Evolutionary conservation across 2,113 vertebrate genomes (phyloP).

Genomic region (Vulpes vulpes): DNA sequence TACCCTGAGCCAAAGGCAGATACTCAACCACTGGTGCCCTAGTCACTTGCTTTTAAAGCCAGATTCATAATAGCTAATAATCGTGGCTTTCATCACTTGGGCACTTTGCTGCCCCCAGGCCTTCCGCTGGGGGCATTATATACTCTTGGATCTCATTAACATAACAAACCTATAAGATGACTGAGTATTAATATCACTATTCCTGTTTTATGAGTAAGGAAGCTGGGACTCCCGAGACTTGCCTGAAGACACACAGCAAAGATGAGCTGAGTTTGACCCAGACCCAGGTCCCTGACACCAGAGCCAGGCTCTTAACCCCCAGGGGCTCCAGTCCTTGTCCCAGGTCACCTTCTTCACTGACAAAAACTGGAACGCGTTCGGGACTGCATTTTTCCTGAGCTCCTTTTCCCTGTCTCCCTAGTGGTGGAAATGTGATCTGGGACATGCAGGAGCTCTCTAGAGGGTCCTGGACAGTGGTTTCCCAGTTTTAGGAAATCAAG

Average conservation of each 20-base stretch:
- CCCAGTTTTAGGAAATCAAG: fast-evolving
- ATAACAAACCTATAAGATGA: neutral
- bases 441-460: fast-evolving
- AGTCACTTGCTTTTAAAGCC: neutral
- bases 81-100: neutral
- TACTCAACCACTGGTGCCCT: too few species aligned
- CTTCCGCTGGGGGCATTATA: neutral
- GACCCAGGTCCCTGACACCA: neutral
- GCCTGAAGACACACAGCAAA: fast-evolving
- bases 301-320: neutral
- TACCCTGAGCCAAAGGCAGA: too few species aligned
- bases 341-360: neutral
- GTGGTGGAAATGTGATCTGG: neutral
- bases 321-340: too few species aligned
- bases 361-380: neutral
- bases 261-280: neutral
- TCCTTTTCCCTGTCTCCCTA: neutral
- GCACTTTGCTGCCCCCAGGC: neutral
- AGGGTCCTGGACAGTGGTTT: neutral
- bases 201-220: neutral
- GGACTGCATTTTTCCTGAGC: neutral
- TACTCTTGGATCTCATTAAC: neutral
- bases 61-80: neutral
- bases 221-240: neutral
- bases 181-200: neutral